Evolutionary conservation across 2,797 vertebrate species (phyloP).

Genomic region (Sebastes steindachneri): DNA sequence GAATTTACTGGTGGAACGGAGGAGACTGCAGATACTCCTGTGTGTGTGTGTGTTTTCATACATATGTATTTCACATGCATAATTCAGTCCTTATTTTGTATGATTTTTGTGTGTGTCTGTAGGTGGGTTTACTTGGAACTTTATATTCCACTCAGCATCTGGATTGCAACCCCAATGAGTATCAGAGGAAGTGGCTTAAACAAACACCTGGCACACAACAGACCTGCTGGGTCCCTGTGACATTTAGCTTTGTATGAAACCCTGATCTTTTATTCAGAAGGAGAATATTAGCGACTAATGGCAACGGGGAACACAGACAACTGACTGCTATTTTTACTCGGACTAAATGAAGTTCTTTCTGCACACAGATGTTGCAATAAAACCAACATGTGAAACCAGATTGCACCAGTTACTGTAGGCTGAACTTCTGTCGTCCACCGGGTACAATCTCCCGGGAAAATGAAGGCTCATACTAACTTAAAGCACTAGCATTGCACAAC

Average conservation of each 20-base stretch:
- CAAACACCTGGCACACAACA: background rate
- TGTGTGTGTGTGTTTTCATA: conserved; percentile 25
- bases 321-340: background rate
- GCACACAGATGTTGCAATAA: background rate
- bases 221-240: background rate
- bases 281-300: background rate
- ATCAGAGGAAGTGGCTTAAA: background rate
- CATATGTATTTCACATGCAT: conserved; percentile 30
- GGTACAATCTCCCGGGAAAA: no score
- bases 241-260: background rate
- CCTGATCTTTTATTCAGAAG: background rate
- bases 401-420: background rate
- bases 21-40: background rate
- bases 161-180: background rate
- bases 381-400: background rate
- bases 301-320: background rate
- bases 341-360: background rate
- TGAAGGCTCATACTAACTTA: no score
- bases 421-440: no score
- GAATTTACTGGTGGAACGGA: conserved; percentile 3
- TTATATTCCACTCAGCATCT: background rate
- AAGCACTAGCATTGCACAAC: no score
- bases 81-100: conserved; percentile 19
- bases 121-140: background rate
- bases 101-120: background rate